These are phyloP conservation scores for Glossosoma conforme DNA, from an alignment of 1,140 invertebrate species.

Conservation along the genomic window DNA sequence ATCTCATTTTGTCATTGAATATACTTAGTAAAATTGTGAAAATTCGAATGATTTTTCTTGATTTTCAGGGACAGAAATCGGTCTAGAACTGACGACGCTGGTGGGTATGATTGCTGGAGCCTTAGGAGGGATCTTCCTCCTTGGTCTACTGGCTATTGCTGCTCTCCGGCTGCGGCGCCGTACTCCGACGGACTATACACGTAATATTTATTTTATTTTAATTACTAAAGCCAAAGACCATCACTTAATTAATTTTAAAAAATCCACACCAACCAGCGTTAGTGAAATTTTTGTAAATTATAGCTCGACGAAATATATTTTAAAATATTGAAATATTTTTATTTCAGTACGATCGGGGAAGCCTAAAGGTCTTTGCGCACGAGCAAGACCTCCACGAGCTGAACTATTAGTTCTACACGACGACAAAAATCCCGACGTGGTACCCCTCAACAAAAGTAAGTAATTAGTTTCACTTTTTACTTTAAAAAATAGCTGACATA, in stretches of 20 bases:
- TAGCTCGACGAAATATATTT: no score
- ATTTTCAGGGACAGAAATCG: slow-evolving; percentile 45
- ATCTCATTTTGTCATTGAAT: no score
- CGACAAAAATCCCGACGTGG: slow-evolving; percentile 80
- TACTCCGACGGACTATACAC: slow-evolving; percentile 43
- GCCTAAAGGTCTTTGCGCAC: no score
- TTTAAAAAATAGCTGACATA: background rate
- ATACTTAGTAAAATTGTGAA: no score
- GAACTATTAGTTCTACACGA: no score
- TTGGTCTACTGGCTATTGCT: slow-evolving; percentile 39
- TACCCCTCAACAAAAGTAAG: slow-evolving; percentile 81
- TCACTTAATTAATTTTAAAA: no score
- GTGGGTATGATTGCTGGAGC: slow-evolving; percentile 41
- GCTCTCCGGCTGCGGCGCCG: slow-evolving; percentile 37
- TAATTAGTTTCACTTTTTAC: slow-evolving; percentile 16
- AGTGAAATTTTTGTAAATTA: no score
- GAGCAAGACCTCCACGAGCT: no score
- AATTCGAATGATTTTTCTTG: slow-evolving; percentile 11
- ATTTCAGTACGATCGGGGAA: background rate
- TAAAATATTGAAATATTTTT: no score
- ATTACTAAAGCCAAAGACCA: slow-evolving; percentile 2
- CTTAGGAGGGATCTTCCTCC: slow-evolving; percentile 36
- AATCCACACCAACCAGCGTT: no score
- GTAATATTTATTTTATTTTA: slow-evolving; percentile 29
- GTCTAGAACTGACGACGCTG: slow-evolving; percentile 44